Conservation (phyloP, 2,888 invertebrate species). For the Synanthedon myopaeformis region DNA sequence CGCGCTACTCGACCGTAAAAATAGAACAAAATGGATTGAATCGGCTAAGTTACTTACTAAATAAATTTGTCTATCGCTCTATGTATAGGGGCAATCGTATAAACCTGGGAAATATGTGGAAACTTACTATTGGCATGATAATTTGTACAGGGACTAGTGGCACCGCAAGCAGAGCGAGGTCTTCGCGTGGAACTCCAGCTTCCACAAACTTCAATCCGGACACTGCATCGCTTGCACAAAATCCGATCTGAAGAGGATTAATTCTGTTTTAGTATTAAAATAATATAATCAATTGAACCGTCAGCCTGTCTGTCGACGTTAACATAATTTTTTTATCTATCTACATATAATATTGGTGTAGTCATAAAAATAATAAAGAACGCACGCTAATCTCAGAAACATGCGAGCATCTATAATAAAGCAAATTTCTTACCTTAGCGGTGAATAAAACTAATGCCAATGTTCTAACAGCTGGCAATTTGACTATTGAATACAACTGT, state of each 20-base stretch:
- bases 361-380: no score
- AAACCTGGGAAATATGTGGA: background rate
- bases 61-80: background rate
- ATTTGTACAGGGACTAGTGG: slow-evolving; percentile 96
- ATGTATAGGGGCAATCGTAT: background rate
- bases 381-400: no score
- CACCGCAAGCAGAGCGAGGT: slow-evolving; percentile 90
- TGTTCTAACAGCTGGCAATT: slow-evolving; percentile 83
- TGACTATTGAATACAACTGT: slow-evolving; percentile 84
- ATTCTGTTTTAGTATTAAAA: no score
- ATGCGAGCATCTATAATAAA: slow-evolving; percentile 2
- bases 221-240: slow-evolving; percentile 95
- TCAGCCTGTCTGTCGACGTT: no score
- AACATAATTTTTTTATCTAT: no score
- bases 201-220: slow-evolving; percentile 95
- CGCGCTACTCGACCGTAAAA: background rate
- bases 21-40: background rate
- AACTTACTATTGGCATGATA: slow-evolving; percentile 86
- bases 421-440: slow-evolving; percentile 78
- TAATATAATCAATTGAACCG: no score
- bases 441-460: slow-evolving; percentile 87
- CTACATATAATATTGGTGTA: no score
- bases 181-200: slow-evolving; percentile 95
- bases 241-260: slow-evolving; percentile 78
- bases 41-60: background rate